Evolutionary conservation across 2,888 invertebrate genomes (phyloP), one percentile per base, ranked within the genome.

Genomic region (Uropetala carovei): DNA sequence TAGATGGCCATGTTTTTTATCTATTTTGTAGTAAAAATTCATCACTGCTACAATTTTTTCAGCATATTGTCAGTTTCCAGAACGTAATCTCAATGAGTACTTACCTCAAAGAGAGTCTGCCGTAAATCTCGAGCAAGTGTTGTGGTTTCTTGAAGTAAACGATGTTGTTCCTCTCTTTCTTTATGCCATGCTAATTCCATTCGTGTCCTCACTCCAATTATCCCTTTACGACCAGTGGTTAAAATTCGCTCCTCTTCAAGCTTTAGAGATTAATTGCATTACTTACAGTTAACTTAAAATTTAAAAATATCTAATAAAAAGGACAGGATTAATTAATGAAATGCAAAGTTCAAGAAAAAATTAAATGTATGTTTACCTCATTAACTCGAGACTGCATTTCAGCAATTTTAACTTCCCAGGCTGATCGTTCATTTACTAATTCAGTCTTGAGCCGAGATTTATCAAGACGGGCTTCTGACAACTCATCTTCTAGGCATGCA

Each of bases 151-250:
- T 98, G 98, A 59, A 99, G 95, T 75, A 99, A 95, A n/a, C 98
- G 96, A 94, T 98, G 98, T 94, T 98, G 98, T 94, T 99, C 98
- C 94, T 98, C 98, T 43, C 99, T 96, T 95, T 99, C 99, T 94
- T 98, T 99, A 94, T 98, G 98, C 99, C 99, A 99, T 0, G 98
- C 98, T 22, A 99, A 95, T 94, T 99, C 98, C 96, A 99, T 97
- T 92, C 98, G 97, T 1, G 98, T 98, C 94, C 98, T 97, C 93
- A 98, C 95, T 7, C 98, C 98, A 0, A 98, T 97, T 93, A 98
- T 97, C 94, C 98, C 97, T 0, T 98, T 97, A 93, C 98, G 96
- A 0, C 98, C 98, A 57, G 97, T 97, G 22, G 97, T 97, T 58
- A 99, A 95, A 92, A 98, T 96, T 83, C 98, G 96, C 93, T 98